These are phyloP conservation scores for Limanda limanda DNA, from an alignment of 2,113 vertebrate genomes.

Conservation along the genomic window DNA sequence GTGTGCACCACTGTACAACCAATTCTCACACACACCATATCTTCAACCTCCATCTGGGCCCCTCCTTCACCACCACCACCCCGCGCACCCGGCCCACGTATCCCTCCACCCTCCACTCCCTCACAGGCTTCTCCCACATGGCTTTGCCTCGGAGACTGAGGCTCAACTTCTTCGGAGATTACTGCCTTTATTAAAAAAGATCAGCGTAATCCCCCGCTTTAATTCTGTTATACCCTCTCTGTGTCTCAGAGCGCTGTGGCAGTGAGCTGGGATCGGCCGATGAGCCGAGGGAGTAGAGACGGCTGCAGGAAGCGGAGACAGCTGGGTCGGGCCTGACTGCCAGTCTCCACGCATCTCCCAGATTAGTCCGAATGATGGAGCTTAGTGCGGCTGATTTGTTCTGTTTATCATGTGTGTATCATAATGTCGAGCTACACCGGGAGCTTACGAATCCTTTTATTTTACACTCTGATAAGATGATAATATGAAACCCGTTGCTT, in stretches of 20 bases:
- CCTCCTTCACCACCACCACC: background rate
- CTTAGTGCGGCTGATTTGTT: constrained; percentile 18
- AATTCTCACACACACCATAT: constrained; percentile 20
- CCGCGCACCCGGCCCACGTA: background rate
- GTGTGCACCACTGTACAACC: no score
- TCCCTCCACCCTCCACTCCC: constrained; percentile 19
- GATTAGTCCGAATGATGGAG: constrained; percentile 40
- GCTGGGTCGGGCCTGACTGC: constrained; percentile 33
- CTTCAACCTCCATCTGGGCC: constrained; percentile 24
- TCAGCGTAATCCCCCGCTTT: constrained; percentile 63
- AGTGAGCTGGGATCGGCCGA: constrained; percentile 41
- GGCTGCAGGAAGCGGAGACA: constrained; percentile 48
- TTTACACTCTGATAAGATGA: no score
- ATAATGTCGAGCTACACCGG: background rate
- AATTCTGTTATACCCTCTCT: constrained; percentile 56
- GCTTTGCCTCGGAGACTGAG: constrained; percentile 35
- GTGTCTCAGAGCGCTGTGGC: constrained; percentile 38
- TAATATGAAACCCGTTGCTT: no score
- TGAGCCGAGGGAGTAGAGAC: constrained; percentile 29
- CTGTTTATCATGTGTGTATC: constrained; percentile 23
- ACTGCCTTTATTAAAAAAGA: constrained; percentile 69
- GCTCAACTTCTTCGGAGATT: constrained; percentile 62
- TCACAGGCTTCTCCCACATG: constrained; percentile 12
- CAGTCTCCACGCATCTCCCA: constrained; percentile 7
- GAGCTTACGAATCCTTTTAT: background rate